Evolutionary conservation across 1,140 invertebrate species (phyloP).

Genomic region (Pogonus chalceus): DNA sequence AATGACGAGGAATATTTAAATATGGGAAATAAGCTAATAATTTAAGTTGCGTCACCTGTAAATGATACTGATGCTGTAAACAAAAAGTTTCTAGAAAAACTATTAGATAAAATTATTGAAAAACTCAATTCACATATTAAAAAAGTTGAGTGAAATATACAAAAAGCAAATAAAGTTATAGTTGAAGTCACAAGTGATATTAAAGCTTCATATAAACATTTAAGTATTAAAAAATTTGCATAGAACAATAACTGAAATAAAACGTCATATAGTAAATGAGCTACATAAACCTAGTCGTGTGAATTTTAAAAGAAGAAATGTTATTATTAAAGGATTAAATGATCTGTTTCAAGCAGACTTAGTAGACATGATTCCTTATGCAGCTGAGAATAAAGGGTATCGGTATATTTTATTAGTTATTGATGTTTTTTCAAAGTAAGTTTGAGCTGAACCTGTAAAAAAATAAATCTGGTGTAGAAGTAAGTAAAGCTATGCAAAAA

Average conservation of each 20-base stretch:
- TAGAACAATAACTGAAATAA: no score
- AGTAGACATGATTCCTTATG: slow-evolving; percentile 15
- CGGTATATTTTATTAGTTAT: slow-evolving; percentile 27
- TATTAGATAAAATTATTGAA: not conserved
- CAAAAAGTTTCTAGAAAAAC: not conserved
- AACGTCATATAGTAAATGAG: slow-evolving; percentile 12
- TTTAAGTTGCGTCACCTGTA: not conserved
- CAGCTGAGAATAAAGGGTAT: slow-evolving; percentile 22
- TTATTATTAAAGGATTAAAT: slow-evolving; percentile 26
- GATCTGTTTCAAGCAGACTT: slow-evolving; percentile 24
- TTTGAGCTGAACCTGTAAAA: slow-evolving; percentile 26
- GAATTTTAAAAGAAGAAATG: slow-evolving; percentile 29
- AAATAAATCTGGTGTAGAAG: slow-evolving; percentile 21
- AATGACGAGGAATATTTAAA: not conserved
- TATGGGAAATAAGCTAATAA: not conserved
- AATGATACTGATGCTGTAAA: not conserved
- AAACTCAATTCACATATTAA: not conserved
- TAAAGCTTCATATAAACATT: not conserved
- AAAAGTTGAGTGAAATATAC: not conserved
- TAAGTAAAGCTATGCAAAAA: slow-evolving; percentile 19
- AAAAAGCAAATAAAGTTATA: not conserved
- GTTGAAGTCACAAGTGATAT: not conserved
- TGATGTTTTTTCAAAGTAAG: slow-evolving; percentile 30
- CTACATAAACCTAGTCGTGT: slow-evolving; percentile 10
- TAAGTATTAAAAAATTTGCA: not conserved